These are phyloP conservation scores for Etheostoma perlongum DNA, from an alignment of 2,797 vertebrate species.

Conservation along the genomic window DNA sequence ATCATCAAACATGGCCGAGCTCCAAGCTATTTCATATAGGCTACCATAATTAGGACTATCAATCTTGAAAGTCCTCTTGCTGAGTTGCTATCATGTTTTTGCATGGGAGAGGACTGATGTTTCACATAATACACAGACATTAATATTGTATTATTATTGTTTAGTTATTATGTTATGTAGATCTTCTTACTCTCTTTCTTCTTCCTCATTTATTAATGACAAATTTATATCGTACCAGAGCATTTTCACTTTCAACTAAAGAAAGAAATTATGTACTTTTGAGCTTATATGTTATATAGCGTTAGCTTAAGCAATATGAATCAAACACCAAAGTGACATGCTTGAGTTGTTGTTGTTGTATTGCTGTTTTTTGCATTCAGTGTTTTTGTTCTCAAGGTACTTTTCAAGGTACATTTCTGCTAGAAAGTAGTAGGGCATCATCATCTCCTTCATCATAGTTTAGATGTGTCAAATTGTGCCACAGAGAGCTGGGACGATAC, in stretches of 20 bases:
- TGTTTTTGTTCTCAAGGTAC: not conserved
- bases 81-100: not conserved
- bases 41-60: not conserved
- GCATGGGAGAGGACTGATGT: not conserved
- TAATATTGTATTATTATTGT: not conserved
- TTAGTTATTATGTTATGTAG: not conserved
- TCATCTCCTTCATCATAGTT: not conserved
- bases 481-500: not conserved
- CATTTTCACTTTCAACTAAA: conserved; percentile 4
- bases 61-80: not conserved
- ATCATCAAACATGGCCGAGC: not conserved
- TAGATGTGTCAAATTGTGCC: conserved; percentile 6
- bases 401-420: not conserved
- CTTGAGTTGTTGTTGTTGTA: not conserved
- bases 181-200: not conserved
- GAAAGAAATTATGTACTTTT: conserved; percentile 16
- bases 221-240: too few relatives aligned
- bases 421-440: not conserved
- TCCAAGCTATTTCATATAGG: conserved; percentile 5
- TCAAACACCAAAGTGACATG: not conserved
- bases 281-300: conserved; percentile 21
- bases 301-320: conserved; percentile 1
- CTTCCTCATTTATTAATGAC: too few relatives aligned
- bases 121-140: not conserved
- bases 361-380: not conserved